A percentile compares a stretch with the other conserved stretches of the same genome.
phyloP scores from a whole-genome alignment of 2,888 invertebrate genomes.

The Andrena dorsata region DNA sequence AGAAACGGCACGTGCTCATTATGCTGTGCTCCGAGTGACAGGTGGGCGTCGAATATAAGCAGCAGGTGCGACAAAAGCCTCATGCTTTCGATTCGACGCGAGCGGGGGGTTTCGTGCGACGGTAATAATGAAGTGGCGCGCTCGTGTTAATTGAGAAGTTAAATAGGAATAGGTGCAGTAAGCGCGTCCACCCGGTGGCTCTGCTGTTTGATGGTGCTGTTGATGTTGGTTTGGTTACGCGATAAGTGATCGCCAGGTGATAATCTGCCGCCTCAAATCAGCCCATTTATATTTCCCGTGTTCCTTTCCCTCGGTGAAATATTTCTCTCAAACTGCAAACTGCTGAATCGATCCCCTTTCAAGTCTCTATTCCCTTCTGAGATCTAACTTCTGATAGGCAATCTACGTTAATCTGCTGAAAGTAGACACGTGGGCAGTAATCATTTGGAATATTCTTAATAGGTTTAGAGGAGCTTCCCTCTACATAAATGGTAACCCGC shows the following conservation, averaged over 20 bases:
- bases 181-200: conserved; percentile 66
- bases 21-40: conserved; percentile 48
- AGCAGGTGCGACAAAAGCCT: conserved; percentile 60
- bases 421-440: too few relatives aligned
- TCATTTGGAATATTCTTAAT: too few relatives aligned
- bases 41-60: conserved; percentile 55
- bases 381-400: too few relatives aligned
- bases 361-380: too few relatives aligned
- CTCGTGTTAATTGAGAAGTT: conserved; percentile 81
- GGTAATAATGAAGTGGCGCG: conserved; percentile 78
- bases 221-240: conserved; percentile 76
- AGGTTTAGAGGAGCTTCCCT: too few relatives aligned
- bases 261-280: conserved; percentile 76
- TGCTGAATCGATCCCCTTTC: not conserved
- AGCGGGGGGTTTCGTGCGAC: conserved; percentile 61
- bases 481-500: too few relatives aligned
- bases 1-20: conserved; percentile 58
- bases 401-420: too few relatives aligned
- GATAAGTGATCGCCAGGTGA: conserved; percentile 76
- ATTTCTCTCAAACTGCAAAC: not conserved
- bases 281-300: conserved; percentile 27
- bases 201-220: conserved; percentile 70
- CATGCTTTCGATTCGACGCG: conserved; percentile 67
- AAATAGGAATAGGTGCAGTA: conserved; percentile 81
- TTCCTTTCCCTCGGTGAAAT: conserved; percentile 8